phyloP scores from a whole-genome alignment of 2,113 vertebrate species.

The Sander vitreus region DNA sequence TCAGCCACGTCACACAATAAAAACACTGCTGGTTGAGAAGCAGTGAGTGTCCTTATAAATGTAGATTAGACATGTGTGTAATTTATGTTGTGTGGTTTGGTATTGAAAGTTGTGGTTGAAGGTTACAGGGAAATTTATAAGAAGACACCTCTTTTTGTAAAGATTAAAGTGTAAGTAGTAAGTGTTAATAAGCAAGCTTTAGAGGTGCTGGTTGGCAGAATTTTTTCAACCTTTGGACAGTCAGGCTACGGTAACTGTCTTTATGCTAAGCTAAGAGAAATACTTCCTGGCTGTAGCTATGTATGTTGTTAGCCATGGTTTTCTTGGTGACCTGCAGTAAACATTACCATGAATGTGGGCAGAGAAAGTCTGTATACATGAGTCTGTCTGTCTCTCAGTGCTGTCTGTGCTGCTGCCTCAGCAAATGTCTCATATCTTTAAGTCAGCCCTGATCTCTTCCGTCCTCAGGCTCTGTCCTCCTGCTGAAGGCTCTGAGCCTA shows the following conservation, averaged over 20 bases:
- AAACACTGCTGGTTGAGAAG: neutral
- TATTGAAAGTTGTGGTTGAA: neutral
- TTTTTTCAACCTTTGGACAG: too few relatives aligned
- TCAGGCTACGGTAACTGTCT: too few relatives aligned
- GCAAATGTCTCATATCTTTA: constrained; percentile 27
- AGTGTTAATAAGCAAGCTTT: too few relatives aligned
- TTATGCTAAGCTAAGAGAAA: too few relatives aligned
- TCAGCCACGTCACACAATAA: neutral
- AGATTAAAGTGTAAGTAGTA: too few relatives aligned
- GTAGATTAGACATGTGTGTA: neutral
- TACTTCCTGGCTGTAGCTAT: neutral
- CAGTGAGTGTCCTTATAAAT: neutral
- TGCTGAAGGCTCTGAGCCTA: neutral
- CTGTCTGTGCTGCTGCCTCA: constrained; percentile 33
- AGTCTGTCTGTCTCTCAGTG: constrained; percentile 12
- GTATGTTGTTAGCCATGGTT: neutral
- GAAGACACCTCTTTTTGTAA: neutral
- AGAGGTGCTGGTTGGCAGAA: too few relatives aligned
- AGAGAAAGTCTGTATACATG: neutral
- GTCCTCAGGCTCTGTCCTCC: constrained; percentile 17
- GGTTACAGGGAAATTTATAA: neutral
- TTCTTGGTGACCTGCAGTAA: constrained; percentile 5
- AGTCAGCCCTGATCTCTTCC: constrained; percentile 1
- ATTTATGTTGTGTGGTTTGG: neutral
- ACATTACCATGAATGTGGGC: constrained; percentile 1